Evolutionary conservation across 1,140 invertebrate species (phyloP), one percentile per base, ranked within the genome.

Genomic region (Drosophila pseudoananassae): DNA sequence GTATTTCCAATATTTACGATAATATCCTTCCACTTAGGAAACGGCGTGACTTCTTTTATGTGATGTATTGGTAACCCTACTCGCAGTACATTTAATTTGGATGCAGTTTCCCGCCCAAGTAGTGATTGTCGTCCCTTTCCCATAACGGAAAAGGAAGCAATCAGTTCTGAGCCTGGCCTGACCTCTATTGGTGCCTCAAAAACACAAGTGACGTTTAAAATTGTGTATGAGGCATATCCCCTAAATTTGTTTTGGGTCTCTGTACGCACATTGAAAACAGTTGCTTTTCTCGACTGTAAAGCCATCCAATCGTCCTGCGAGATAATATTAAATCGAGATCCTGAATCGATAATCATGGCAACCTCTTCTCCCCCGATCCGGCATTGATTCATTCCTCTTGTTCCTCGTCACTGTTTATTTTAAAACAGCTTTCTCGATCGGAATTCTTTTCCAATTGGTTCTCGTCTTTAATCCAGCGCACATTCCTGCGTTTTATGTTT

Each of bases 321-420:
- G 10, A 33, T 33, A 10, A 72, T 27, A 20, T 72, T 72, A 36
- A 61, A 64, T 7, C 55, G 59, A 1, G 65, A 69, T 8, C 71
- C 64, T 3, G 64, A 75, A 29, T 75, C 64, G 25, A 75, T 33
- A 54, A 61, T 72, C 29, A 76, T 47, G 1, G 72, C 31, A 6
- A 61, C 60, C 9, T 27, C 52, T 69, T 17, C 65, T 31, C 27
- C n/a, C 25, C 25, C 25, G 25, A 25, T 25, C 0, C 25, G 25
- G 25, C 25, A 25, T 25, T 25, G 4, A 25, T 25, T 4, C 4
- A 25, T 25, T 25, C 6, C 6, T 25, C 25, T 25, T 25, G 25
- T 25, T 25, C 25, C 25, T 25, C 25, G 25, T 25, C 25, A 25
- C 25, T 25, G 3, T 25, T 25, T 25, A 6, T 25, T 25, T 25